Evolutionary conservation across 2,113 vertebrate genomes (phyloP).

Genomic region (Puntigrus tetrazona): DNA sequence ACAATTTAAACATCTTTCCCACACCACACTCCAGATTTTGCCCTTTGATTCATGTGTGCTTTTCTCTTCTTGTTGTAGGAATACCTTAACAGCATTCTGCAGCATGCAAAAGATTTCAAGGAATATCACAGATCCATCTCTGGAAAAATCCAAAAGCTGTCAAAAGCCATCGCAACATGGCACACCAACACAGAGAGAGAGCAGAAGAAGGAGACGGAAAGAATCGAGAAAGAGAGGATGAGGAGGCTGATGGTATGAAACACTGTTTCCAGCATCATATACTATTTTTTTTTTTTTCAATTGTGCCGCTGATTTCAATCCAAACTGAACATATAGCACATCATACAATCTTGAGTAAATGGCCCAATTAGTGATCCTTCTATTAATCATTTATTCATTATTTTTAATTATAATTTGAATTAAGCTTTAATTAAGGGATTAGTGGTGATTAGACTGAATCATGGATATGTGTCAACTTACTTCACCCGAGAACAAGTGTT

Average conservation of each 20-base stretch:
- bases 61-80: conserved; percentile 76
- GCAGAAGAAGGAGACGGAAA: conserved; percentile 97
- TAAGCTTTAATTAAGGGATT: background rate
- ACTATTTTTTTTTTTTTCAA: background rate
- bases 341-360: background rate
- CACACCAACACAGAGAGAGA: conserved; percentile 97
- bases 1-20: background rate
- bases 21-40: background rate
- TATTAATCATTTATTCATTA: background rate
- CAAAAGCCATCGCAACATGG: conserved; percentile 93
- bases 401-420: background rate
- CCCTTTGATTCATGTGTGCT: background rate
- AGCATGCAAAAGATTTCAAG: conserved; percentile 99
- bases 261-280: background rate
- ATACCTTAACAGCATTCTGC: conserved; percentile 97
- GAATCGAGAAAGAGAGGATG: conserved; percentile 99
- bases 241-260: conserved; percentile 90
- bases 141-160: conserved; percentile 95
- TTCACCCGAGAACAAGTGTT: too few species aligned
- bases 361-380: background rate
- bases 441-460: background rate
- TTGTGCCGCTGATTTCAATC: background rate
- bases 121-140: conserved; percentile 96
- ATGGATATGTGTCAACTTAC: too few species aligned
- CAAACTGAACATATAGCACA: background rate